A percentile compares a stretch with the other conserved stretches of the same genome.
These are phyloP conservation scores for Pseudococcus jackbeardsleyi DNA, from an alignment of 2,888 invertebrate genomes.

Conservation along the genomic window DNA sequence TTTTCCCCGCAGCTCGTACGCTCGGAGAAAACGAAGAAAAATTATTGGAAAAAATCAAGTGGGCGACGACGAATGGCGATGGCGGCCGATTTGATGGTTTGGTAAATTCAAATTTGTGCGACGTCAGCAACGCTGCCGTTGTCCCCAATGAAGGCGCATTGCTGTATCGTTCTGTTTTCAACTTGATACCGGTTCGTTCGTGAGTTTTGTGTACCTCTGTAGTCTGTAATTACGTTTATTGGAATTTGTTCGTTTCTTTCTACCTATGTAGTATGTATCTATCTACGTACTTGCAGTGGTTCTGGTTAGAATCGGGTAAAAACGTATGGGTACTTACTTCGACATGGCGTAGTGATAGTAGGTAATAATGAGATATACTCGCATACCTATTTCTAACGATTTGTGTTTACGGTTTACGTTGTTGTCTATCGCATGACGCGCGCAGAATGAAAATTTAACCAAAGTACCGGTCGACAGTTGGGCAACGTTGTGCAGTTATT, in stretches of 20 bases:
- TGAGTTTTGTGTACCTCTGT: too few species aligned
- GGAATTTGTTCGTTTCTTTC: too few species aligned
- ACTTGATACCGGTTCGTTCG: conserved; percentile 1
- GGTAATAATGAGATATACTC: not conserved
- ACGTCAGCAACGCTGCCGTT: not conserved
- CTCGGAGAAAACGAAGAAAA: not conserved
- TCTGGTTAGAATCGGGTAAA: too few species aligned
- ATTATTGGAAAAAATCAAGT: not conserved
- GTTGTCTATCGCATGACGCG: not conserved
- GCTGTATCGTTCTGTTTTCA: not conserved
- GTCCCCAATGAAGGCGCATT: not conserved
- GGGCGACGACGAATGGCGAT: not conserved
- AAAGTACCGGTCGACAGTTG: not conserved
- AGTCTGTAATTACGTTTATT: too few species aligned
- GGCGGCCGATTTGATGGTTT: not conserved
- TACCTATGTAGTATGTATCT: not conserved
- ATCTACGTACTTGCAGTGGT: not conserved
- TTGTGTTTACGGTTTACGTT: not conserved
- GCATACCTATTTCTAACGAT: too few species aligned
- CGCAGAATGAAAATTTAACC: not conserved
- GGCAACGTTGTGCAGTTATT: not conserved
- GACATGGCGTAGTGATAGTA: not conserved
- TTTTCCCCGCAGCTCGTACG: not conserved
- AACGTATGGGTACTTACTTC: too few species aligned
- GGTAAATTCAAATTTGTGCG: not conserved